Evolutionary conservation across 1,140 invertebrate genomes (phyloP).

Genomic region (Chionoecetes opilio): DNA sequence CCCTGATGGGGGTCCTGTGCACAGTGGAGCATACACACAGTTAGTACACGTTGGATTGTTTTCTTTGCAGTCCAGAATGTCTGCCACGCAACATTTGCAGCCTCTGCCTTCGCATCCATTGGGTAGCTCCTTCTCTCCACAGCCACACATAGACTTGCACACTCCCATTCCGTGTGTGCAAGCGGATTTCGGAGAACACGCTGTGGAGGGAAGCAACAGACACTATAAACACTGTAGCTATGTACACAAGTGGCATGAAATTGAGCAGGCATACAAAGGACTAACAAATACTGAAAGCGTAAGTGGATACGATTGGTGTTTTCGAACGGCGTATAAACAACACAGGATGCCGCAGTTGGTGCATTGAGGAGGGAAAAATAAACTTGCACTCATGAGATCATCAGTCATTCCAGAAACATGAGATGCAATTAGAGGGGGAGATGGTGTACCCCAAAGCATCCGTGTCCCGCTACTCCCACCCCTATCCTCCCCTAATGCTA

Average conservation of each 20-base stretch:
- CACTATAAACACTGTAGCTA: too few relatives aligned
- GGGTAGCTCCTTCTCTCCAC: not conserved
- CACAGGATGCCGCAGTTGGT: not conserved
- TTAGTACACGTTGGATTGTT: not conserved
- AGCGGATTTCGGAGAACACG: not conserved
- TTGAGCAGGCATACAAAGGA: not conserved
- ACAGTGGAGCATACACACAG: not conserved
- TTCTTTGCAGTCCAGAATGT: not conserved
- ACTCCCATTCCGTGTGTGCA: not conserved
- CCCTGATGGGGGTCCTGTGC: not conserved
- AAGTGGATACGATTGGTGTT: not conserved
- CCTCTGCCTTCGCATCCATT: not conserved
- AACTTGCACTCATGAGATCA: not conserved
- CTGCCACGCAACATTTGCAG: not conserved
- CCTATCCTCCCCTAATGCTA: not conserved
- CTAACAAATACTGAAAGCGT: not conserved
- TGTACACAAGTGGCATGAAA: too few relatives aligned
- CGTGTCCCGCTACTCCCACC: too few relatives aligned
- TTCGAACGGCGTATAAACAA: not conserved
- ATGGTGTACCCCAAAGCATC: not conserved
- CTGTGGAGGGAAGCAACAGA: not conserved
- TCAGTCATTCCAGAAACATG: not conserved
- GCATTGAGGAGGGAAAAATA: not conserved
- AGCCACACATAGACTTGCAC: not conserved
- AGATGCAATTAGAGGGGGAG: not conserved